Conservation (phyloP, 2,113 vertebrate species). For the Carassius gibelio region DNA sequence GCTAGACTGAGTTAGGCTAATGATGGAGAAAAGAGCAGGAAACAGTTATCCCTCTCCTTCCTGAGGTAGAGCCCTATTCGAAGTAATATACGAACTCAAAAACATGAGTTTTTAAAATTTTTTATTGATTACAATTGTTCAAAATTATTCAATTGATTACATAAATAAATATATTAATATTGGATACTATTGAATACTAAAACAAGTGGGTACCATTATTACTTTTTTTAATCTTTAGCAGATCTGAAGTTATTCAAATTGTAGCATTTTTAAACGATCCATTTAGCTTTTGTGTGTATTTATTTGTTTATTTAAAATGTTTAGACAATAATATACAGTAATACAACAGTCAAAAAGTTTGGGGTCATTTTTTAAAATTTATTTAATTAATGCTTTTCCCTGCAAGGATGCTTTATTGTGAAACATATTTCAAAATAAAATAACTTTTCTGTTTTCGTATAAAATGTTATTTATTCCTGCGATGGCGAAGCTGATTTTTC, state of each 20-base stretch:
- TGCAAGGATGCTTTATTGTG: not conserved
- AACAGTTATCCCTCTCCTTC: constrained; percentile 2
- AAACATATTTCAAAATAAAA: not conserved
- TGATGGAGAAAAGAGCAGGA: constrained; percentile 5
- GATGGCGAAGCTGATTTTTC: not conserved
- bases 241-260: not conserved
- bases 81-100: not conserved
- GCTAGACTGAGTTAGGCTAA: constrained; percentile 17
- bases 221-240: not conserved
- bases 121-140: not conserved
- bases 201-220: not conserved
- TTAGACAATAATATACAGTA: not conserved
- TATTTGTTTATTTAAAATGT: not conserved
- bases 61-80: constrained; percentile 1
- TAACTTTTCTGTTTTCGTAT: not conserved
- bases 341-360: not conserved
- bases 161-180: not conserved
- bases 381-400: too few relatives aligned
- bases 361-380: not conserved
- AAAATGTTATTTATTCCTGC: not conserved
- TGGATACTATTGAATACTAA: not conserved
- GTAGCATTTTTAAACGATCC: too few relatives aligned
- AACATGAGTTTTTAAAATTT: not conserved
- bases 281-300: not conserved
- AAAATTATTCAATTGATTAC: not conserved